Conservation (phyloP, 2,797 vertebrate species). For the Crax fasciolata region DNA sequence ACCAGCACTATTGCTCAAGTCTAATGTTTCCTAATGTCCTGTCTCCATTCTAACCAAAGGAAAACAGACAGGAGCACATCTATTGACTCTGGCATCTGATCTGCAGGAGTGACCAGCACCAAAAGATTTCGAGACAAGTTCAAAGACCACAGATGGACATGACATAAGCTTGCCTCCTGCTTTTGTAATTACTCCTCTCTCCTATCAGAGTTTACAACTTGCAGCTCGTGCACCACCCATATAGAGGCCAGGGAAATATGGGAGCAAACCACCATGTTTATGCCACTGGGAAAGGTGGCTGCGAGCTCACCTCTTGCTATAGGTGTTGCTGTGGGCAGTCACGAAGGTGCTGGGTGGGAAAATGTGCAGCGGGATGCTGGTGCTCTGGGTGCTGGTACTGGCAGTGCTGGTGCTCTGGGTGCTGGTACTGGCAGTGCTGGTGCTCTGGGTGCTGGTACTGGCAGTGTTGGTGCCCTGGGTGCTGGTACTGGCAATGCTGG, state of each 20-base stretch:
- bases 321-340: neutral
- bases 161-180: neutral
- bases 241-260: fast-evolving
- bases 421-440: neutral
- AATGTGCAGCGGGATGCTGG: neutral
- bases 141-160: fast-evolving
- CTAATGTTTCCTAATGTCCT: neutral
- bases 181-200: neutral
- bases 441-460: neutral
- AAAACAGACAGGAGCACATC: neutral
- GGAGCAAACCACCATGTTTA: fast-evolving
- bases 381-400: neutral
- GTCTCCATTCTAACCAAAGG: neutral
- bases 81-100: neutral
- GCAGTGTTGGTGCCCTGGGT: neutral
- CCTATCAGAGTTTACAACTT: neutral
- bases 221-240: fast-evolving
- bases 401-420: neutral
- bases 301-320: neutral
- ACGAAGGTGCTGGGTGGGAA: neutral
- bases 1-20: neutral
- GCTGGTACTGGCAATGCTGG: neutral
- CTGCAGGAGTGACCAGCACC: neutral
- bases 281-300: fast-evolving
- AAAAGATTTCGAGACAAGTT: neutral